A percentile compares a stretch with the other conserved stretches of the same genome.
These are phyloP conservation scores for Drosophila maculinotata DNA, from an alignment of 2,888 invertebrate species.

Conservation along the genomic window DNA sequence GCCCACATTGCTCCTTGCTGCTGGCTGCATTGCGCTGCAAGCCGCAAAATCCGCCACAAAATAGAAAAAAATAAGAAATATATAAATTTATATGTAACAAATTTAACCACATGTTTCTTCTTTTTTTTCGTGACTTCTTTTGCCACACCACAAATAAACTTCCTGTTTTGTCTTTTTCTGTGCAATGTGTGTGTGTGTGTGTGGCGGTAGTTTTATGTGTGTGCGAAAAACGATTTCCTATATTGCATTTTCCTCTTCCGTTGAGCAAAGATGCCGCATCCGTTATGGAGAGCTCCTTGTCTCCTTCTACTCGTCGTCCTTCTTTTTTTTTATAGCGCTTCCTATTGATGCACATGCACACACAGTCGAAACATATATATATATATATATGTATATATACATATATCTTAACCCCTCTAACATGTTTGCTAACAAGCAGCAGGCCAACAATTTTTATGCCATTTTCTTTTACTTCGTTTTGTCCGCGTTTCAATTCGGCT, in stretches of 20 bases:
- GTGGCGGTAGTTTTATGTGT: constrained; percentile 18
- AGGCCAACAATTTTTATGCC: constrained; percentile 32
- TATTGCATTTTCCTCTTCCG: constrained; percentile 85
- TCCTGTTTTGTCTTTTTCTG: constrained; percentile 65
- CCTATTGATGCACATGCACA: constrained; percentile 49
- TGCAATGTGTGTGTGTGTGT: constrained; percentile 12
- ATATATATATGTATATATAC: constrained; percentile 15
- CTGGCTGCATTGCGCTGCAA: constrained; percentile 4
- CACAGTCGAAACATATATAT: neutral
- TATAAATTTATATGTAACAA: constrained; percentile 37
- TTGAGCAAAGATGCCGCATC: constrained; percentile 81
- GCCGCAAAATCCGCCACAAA: constrained; percentile 18
- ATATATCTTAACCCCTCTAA: constrained; percentile 17
- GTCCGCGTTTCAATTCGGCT: constrained; percentile 40
- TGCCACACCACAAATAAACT: constrained; percentile 70
- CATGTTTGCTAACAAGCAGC: constrained; percentile 60
- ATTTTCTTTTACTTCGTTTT: constrained; percentile 39
- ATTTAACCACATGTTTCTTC: constrained; percentile 43
- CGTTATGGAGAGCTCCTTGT: constrained; percentile 57
- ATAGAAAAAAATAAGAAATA: neutral
- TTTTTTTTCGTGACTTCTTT: constrained; percentile 23
- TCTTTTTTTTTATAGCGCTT: constrained; percentile 20
- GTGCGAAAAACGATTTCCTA: constrained; percentile 84
- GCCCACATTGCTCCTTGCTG: constrained; percentile 11
- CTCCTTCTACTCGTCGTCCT: constrained; percentile 13